phyloP scores from a whole-genome alignment of 64 coral and sea anemone species.

The Orbicella faveolata region DNA sequence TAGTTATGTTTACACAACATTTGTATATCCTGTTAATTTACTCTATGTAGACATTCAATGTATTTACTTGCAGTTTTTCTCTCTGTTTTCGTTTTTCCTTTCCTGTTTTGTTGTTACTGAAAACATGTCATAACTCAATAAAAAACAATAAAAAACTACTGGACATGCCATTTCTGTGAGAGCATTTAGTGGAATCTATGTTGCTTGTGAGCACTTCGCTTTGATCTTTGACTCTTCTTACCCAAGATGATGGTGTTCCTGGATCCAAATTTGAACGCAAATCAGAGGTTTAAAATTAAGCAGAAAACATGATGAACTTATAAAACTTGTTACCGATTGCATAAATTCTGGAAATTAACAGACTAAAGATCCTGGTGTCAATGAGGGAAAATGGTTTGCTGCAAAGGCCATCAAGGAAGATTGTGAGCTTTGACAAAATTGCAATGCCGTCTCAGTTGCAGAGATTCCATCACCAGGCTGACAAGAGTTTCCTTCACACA shows the following conservation, averaged over 20 bases:
- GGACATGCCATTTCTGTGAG: neutral
- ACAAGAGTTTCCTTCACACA: conserved; percentile 34
- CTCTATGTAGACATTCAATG: no score
- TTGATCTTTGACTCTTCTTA: neutral
- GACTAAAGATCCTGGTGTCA: no score
- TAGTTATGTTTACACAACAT: no score
- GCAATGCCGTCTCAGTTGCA: conserved; percentile 2
- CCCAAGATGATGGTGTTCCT: conserved; percentile 47
- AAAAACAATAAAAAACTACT: no score
- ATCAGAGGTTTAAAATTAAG: conserved; percentile 45
- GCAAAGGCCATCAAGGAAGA: conserved; percentile 18
- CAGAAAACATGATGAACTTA: conserved; percentile 51
- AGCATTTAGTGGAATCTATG: conserved; percentile 3
- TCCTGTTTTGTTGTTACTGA: no score
- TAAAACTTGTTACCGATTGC: conserved; percentile 39
- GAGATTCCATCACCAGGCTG: conserved; percentile 37
- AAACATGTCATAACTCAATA: no score
- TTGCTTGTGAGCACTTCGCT: neutral
- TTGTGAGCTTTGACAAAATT: conserved; percentile 11
- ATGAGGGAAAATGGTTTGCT: no score
- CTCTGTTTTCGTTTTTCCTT: no score
- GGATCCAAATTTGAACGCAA: conserved; percentile 44
- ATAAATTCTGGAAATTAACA: neutral
- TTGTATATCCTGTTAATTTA: no score
- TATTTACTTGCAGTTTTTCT: no score